phyloP scores from a whole-genome alignment of 2,888 invertebrate genomes.

The Eupithecia insigniata region DNA sequence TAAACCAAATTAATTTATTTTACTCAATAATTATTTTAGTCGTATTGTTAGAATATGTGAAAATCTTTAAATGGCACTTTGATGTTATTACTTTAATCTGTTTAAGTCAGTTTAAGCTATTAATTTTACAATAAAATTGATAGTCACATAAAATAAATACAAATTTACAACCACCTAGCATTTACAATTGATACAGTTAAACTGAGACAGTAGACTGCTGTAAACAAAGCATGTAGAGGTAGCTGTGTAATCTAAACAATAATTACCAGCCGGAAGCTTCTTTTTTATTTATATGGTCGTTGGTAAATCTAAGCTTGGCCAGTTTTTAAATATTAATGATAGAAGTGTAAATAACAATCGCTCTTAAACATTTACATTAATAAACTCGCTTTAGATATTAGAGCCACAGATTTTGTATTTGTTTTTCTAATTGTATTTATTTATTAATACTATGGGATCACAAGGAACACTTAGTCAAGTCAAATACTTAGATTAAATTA shows the following conservation, averaged over 20 bases:
- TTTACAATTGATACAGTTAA: background rate
- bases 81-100: no score
- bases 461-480: no score
- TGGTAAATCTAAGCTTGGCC: background rate
- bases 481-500: no score
- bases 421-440: no score
- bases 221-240: background rate
- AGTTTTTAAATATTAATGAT: background rate
- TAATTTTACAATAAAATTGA: no score
- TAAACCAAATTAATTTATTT: no score
- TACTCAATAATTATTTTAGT: no score
- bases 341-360: background rate
- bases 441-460: no score
- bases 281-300: background rate
- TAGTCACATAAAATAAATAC: no score
- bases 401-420: background rate
- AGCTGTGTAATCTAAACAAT: background rate
- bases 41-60: no score
- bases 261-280: background rate
- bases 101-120: no score
- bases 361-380: background rate
- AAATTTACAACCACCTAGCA: background rate
- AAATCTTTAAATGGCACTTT: no score
- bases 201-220: background rate
- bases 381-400: background rate